Evolutionary conservation across 2,888 invertebrate species (phyloP).

Genomic region (Agrotis clavis): DNA sequence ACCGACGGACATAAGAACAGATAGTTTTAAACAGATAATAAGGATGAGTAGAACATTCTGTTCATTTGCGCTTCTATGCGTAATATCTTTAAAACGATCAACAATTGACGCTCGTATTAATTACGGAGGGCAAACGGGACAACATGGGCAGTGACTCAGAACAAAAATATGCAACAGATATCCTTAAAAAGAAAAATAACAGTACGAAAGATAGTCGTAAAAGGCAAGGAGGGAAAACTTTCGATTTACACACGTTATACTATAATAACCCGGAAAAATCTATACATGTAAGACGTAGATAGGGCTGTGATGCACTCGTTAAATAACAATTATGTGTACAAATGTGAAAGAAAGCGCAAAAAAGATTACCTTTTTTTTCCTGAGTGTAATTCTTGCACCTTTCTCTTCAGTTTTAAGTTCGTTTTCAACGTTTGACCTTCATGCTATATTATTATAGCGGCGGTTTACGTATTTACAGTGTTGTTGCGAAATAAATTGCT

Average conservation of each 20-base stretch:
- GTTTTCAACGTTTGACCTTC: constrained; percentile 64
- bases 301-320: constrained; percentile 43
- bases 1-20: constrained; percentile 2
- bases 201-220: constrained; percentile 17
- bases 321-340: constrained; percentile 56
- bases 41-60: neutral
- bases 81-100: constrained; percentile 35
- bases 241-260: constrained; percentile 36
- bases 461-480: constrained; percentile 40
- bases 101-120: constrained; percentile 63
- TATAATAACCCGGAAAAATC: constrained; percentile 52
- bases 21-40: constrained; percentile 8
- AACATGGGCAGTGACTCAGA: constrained; percentile 77
- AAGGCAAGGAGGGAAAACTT: constrained; percentile 31
- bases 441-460: constrained; percentile 55
- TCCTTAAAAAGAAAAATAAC: constrained; percentile 56
- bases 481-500: constrained; percentile 59
- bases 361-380: constrained; percentile 54
- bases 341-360: constrained; percentile 56
- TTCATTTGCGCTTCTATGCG: neutral
- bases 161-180: constrained; percentile 69
- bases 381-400: constrained; percentile 48
- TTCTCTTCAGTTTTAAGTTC: constrained; percentile 53
- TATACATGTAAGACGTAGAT: constrained; percentile 28
- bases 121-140: constrained; percentile 67